Base-by-base conservation (phyloP, 2,113 vertebrate genomes). In the Atherinomorus stipes region DNA sequence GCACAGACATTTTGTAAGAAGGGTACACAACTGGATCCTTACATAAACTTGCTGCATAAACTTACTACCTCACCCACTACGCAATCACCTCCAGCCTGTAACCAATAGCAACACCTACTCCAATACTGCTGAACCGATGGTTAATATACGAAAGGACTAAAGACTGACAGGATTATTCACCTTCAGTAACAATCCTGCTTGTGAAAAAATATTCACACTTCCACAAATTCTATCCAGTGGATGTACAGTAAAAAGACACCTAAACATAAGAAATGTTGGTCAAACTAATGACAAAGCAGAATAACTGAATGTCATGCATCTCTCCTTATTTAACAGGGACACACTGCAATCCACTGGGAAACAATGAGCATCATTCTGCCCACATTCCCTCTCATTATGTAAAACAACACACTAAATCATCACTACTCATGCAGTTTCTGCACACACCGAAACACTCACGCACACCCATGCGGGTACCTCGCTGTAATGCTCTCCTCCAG, bases 381-480 rank as follows among this genome's bases (percentile, higher is more conserved):
- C 82, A 81, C 78, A 79, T 79, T 85, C 78, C 69, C 64, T 73
- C 50, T 78, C 61, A 78, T 84, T 87, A 83, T 75, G 60, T 78
- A 81, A 86, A 81, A 81, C 50, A 37, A 64, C 79, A 89, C 81
- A 90, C 81, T 57, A 71, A 65, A 82, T 54, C 52, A 70, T 61
- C 67, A 71, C 56, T 65, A 28, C 71, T 81, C 81, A 86, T 91
- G 84, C 90, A 83, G 72, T 63, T 85, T 81, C 72, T 78, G 53
- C 70, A 45, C 73, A 72, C 59, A 80, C n/a, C 84, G 44, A 77
- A 69, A 79, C 71, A 64, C 45, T 60, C 71, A 63, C 64, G 4
- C 82, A 87, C 66, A 84, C 62, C 76, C 93, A 94, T 93, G 92
- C 93, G n/a, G 77, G 81, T 94, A 95, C 94, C 92, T 94, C 92